A percentile compares a stretch with the other conserved stretches of the same genome.
These are phyloP conservation scores for Anthoptus insignis DNA, from an alignment of 2,888 invertebrate genomes.

Conservation along the genomic window DNA sequence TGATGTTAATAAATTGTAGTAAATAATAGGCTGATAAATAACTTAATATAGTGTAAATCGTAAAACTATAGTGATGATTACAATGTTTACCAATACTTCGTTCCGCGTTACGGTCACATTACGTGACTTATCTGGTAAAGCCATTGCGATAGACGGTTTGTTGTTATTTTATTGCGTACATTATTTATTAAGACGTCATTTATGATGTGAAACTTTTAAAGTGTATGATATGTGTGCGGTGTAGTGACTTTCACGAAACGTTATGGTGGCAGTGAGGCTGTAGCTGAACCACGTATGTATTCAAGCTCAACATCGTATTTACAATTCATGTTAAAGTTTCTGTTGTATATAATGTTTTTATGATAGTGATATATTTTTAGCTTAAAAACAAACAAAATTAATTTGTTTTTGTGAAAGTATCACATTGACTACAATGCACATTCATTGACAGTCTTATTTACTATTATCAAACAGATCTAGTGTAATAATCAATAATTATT, in stretches of 20 bases:
- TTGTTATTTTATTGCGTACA: slow-evolving; percentile 31
- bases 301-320: no score
- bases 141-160: slow-evolving; percentile 17
- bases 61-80: slow-evolving; percentile 18
- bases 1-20: slow-evolving; percentile 12
- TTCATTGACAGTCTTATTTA: no score
- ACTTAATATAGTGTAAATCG: slow-evolving; percentile 15
- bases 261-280: slow-evolving; percentile 7
- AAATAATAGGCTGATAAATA: slow-evolving; percentile 3
- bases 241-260: slow-evolving; percentile 16
- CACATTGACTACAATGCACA: no score
- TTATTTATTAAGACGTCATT: slow-evolving; percentile 27
- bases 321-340: no score
- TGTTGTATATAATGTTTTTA: not conserved
- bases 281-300: slow-evolving; percentile 29
- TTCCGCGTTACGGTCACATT: slow-evolving; percentile 23
- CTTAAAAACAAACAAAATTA: no score
- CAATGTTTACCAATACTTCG: slow-evolving; percentile 28
- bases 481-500: no score
- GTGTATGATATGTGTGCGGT: slow-evolving; percentile 21
- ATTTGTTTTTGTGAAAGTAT: no score
- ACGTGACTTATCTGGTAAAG: slow-evolving; percentile 32
- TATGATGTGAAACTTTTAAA: slow-evolving; percentile 35
- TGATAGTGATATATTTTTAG: no score
- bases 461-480: no score